phyloP scores from a whole-genome alignment of 2,113 vertebrate species.

The Sapajus apella region DNA sequence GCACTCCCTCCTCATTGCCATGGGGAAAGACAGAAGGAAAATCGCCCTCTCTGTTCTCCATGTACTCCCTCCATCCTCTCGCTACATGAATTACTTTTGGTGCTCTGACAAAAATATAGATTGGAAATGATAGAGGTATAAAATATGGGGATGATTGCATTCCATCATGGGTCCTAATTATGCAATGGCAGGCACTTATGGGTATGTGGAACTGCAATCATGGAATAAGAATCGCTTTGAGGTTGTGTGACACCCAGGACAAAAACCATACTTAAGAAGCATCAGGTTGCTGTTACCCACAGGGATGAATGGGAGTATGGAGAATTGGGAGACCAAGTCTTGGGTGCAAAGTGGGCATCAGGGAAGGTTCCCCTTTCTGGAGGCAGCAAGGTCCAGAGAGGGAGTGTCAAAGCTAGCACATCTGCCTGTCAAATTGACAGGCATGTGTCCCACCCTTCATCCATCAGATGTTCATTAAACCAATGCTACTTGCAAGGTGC shows the following conservation, averaged over 20 bases:
- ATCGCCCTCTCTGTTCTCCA: neutral
- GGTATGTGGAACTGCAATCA: neutral
- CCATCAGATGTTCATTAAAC: neutral
- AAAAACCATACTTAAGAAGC: neutral
- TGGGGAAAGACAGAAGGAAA: neutral
- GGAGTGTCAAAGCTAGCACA: too few species aligned
- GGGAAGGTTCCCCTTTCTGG: neutral
- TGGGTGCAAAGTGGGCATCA: rapidly evolving
- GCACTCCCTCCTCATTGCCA: neutral
- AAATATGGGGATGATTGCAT: neutral
- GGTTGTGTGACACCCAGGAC: neutral
- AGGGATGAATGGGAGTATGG: rapidly evolving
- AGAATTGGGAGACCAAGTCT: neutral
- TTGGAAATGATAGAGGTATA: neutral
- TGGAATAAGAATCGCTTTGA: neutral
- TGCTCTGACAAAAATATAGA: constrained; percentile 28
- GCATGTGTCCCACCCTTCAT: neutral
- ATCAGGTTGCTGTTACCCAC: too few species aligned
- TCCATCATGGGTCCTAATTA: neutral
- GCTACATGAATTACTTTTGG: constrained; percentile 24
- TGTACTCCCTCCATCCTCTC: neutral
- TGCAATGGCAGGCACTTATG: rapidly evolving
- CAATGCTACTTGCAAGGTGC: rapidly evolving
- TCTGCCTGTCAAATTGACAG: neutral
- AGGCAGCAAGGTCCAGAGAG: too few species aligned